phyloP scores from a whole-genome alignment of 1,140 invertebrate species.

The Bombus superbus region DNA sequence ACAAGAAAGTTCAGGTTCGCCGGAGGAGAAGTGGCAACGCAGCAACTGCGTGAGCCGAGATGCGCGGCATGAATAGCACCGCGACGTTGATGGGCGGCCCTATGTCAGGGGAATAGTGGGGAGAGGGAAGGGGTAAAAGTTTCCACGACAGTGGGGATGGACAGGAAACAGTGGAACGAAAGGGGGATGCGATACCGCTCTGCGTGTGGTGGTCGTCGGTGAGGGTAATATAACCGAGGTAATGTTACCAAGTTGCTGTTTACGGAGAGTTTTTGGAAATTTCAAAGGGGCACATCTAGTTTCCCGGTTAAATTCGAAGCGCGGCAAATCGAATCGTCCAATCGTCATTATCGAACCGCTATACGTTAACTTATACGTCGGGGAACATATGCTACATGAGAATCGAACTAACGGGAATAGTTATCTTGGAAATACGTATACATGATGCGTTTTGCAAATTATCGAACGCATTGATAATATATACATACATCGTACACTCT shows the following conservation, averaged over 20 bases:
- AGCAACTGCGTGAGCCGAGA: constrained; percentile 70
- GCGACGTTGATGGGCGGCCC: constrained; percentile 52
- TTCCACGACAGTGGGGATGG: constrained; percentile 61
- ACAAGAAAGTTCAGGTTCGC: constrained; percentile 59
- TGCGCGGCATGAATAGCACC: constrained; percentile 73
- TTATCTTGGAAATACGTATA: constrained; percentile 5
- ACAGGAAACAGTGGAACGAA: not conserved
- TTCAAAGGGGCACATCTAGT: constrained; percentile 9
- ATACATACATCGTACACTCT: not conserved
- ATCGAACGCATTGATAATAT: not conserved
- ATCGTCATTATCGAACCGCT: not conserved
- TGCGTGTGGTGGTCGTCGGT: constrained; percentile 26
- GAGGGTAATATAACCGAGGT: constrained; percentile 60
- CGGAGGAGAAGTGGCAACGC: constrained; percentile 63
- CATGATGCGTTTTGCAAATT: not conserved
- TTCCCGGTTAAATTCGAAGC: constrained; percentile 22
- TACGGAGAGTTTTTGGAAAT: constrained; percentile 57
- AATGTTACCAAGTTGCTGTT: constrained; percentile 55
- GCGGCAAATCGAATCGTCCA: constrained; percentile 29
- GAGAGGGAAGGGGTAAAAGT: constrained; percentile 59
- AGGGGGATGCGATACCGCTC: constrained; percentile 19
- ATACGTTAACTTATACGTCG: not conserved
- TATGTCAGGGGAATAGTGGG: constrained; percentile 16
- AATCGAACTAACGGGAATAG: constrained; percentile 12
- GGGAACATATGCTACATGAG: not conserved